A percentile compares a stretch with the other conserved stretches of the same genome.
phyloP scores from a whole-genome alignment of 2,113 vertebrate species.

The Aphelocoma coerulescens region DNA sequence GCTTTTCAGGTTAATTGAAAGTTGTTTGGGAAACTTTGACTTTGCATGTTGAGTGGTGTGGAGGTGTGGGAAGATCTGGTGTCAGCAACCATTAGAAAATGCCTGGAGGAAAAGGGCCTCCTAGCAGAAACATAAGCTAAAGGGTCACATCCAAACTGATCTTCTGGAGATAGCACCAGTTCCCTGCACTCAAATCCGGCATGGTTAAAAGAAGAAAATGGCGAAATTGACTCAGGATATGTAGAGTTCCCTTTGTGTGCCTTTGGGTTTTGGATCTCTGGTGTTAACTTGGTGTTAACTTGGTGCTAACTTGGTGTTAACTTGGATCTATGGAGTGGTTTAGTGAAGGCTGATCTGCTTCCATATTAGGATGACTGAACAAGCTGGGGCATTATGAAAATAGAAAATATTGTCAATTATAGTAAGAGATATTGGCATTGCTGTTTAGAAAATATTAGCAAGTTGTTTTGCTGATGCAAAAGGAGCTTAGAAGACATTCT shows the following conservation, averaged over 20 bases:
- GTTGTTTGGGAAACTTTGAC: neutral
- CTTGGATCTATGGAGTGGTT: neutral
- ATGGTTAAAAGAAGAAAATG: neutral
- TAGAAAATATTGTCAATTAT: neutral
- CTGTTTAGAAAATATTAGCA: neutral
- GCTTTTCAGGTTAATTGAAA: neutral
- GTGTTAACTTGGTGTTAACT: neutral
- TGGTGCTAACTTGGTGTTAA: neutral
- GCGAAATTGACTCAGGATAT: neutral
- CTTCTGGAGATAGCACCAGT: neutral
- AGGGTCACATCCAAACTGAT: neutral
- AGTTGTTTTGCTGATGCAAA: slow-evolving; percentile 33
- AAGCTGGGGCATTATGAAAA: neutral
- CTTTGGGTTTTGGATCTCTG: neutral
- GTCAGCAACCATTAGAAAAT: neutral
- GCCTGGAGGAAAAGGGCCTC: neutral
- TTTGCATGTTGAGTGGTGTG: neutral
- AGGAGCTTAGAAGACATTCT: slow-evolving; percentile 24
- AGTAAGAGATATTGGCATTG: neutral
- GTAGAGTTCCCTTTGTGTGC: neutral
- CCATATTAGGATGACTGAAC: neutral
- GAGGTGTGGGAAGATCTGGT: neutral
- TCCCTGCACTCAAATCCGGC: neutral
- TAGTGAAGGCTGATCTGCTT: neutral
- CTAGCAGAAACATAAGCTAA: neutral